These are phyloP conservation scores for Drosophila gunungcola DNA, from an alignment of 1,140 invertebrate genomes.

Conservation along the genomic window DNA sequence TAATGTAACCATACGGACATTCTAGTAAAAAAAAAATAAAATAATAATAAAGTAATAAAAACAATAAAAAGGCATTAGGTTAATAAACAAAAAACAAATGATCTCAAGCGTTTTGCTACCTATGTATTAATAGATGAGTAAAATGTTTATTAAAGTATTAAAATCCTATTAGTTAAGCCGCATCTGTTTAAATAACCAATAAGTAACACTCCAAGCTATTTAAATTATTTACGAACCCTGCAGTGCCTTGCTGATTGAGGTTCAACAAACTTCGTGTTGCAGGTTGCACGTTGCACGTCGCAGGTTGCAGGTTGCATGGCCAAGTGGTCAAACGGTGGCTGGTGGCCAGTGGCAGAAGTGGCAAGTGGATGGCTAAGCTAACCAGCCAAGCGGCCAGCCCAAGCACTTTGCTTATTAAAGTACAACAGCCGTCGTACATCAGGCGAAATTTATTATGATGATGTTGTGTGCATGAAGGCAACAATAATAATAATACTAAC, in stretches of 20 bases:
- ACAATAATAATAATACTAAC: conserved; percentile 35
- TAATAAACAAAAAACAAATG: no score
- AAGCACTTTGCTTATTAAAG: conserved; percentile 81
- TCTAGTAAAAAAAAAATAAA: no score
- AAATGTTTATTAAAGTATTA: no score
- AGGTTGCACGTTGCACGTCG: conserved; percentile 5
- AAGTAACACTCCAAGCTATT: conserved; percentile 59
- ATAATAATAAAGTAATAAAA: no score
- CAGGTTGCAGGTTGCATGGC: conserved; percentile 58
- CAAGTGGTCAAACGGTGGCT: conserved; percentile 72
- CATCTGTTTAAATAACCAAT: conserved; percentile 44
- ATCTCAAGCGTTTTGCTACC: no score
- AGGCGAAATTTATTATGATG: conserved; percentile 81
- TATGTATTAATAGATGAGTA: no score
- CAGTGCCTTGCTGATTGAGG: conserved; percentile 29
- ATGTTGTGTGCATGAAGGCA: conserved; percentile 72
- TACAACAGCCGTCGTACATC: conserved; percentile 72
- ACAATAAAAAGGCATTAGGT: no score
- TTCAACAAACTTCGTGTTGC: conserved; percentile 45
- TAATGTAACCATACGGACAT: no score
- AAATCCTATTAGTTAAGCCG: background rate
- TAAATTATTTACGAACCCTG: conserved; percentile 55
- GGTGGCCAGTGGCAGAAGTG: conserved; percentile 43
- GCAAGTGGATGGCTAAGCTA: conserved; percentile 42
- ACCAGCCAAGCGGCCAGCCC: conserved; percentile 69